Conservation (phyloP, 2,888 invertebrate species). For the Mimumesa dahlbomi region DNA sequence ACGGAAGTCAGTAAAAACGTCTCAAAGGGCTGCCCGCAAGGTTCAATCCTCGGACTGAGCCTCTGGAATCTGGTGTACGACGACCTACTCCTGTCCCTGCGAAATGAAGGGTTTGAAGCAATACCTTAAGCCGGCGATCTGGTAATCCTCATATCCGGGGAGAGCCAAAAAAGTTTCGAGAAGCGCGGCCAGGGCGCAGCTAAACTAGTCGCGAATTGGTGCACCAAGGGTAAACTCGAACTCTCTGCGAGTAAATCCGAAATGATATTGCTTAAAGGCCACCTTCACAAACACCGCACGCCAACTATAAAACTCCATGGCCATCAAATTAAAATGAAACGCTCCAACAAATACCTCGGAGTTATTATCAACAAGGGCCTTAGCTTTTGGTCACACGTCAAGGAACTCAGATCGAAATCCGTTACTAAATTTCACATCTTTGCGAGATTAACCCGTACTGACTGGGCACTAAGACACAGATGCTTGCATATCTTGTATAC, state of each 20-base stretch:
- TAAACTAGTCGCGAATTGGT: not conserved
- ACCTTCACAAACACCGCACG: not conserved
- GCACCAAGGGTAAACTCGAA: not conserved
- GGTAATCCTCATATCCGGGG: not conserved
- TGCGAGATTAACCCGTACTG: not conserved
- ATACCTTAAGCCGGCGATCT: constrained; percentile 11
- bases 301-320: not conserved
- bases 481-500: not conserved
- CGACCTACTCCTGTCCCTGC: not conserved
- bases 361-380: not conserved
- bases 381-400: not conserved
- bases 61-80: constrained; percentile 13
- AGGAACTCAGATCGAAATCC: not conserved
- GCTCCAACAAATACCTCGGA: not conserved
- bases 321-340: not conserved
- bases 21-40: constrained; percentile 6
- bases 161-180: not conserved
- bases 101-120: not conserved
- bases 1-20: not conserved
- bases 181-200: not conserved
- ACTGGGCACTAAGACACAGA: not conserved
- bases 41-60: constrained; percentile 7
- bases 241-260: not conserved
- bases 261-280: constrained; percentile 2
- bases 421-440: not conserved